Evolutionary conservation across 53 echinoderm and acorn worm genomes (phyloP).

Genomic region (Actinopyga echinites): DNA sequence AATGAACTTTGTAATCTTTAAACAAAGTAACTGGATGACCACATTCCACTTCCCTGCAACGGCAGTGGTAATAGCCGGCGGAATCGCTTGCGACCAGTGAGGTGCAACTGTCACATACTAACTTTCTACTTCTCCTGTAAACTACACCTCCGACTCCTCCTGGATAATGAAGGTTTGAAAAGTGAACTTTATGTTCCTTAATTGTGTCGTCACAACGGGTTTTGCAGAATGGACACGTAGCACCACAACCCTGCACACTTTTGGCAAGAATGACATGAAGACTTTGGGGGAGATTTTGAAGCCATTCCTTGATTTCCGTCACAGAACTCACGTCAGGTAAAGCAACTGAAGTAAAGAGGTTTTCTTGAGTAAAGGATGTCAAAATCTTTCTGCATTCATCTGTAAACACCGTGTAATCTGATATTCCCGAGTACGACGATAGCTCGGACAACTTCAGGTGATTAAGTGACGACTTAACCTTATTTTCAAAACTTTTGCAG

Average conservation of each 20-base stretch:
- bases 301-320: background rate
- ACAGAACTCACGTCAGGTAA: background rate
- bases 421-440: background rate
- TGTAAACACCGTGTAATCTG: background rate
- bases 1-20: background rate
- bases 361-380: background rate
- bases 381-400: background rate
- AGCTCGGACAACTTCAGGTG: background rate
- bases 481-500: background rate
- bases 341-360: background rate
- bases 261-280: background rate
- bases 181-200: conserved; percentile 2
- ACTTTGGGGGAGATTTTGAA: background rate
- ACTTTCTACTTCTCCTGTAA: background rate
- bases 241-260: too few relatives aligned
- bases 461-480: background rate
- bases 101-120: background rate
- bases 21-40: background rate
- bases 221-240: too few relatives aligned
- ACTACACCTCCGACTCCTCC: background rate
- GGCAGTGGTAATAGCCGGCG: background rate
- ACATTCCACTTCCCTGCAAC: background rate
- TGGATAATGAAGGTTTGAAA: background rate
- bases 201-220: background rate
- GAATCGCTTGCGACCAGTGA: conserved; percentile 9